Evolutionary conservation across 2,113 vertebrate genomes (phyloP).

Genomic region (Sinocyclocheilus maitianheensis): DNA sequence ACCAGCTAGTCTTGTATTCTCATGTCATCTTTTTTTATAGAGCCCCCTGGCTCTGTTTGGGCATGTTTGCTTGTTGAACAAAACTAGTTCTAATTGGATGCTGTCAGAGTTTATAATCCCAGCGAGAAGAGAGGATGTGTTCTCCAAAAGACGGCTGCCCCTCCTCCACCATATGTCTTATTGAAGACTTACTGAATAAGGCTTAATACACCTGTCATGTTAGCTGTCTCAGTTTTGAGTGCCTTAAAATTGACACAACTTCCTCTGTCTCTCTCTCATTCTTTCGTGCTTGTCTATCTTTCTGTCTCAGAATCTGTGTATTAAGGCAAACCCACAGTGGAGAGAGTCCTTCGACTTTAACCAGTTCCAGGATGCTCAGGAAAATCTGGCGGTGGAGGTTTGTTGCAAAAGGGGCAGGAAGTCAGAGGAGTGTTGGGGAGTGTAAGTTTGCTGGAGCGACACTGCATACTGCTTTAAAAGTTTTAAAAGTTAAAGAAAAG

Average conservation of each 20-base stretch:
- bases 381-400: constrained; percentile 90
- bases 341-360: constrained; percentile 98
- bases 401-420: constrained; percentile 90
- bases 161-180: constrained; percentile 60
- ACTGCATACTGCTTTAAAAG: not conserved
- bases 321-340: constrained; percentile 96
- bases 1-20: constrained; percentile 70
- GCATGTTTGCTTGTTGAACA: constrained; percentile 81
- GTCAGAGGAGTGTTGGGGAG: constrained; percentile 86
- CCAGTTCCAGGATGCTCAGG: constrained; percentile 93
- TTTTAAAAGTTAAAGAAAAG: not conserved
- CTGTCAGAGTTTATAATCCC: constrained; percentile 79
- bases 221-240: constrained; percentile 60
- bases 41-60: constrained; percentile 74
- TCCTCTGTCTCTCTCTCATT: constrained; percentile 43
- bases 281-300: constrained; percentile 29
- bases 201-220: constrained; percentile 72
- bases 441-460: constrained; percentile 74
- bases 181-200: constrained; percentile 63
- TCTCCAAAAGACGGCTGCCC: constrained; percentile 39
- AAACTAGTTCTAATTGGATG: constrained; percentile 81
- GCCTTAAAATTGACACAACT: constrained; percentile 55
- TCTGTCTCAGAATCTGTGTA: constrained; percentile 88
- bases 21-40: constrained; percentile 72
- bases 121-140: constrained; percentile 65